Conservation (phyloP, 1,140 invertebrate species). For the Muscidifurax raptorellus region DNA sequence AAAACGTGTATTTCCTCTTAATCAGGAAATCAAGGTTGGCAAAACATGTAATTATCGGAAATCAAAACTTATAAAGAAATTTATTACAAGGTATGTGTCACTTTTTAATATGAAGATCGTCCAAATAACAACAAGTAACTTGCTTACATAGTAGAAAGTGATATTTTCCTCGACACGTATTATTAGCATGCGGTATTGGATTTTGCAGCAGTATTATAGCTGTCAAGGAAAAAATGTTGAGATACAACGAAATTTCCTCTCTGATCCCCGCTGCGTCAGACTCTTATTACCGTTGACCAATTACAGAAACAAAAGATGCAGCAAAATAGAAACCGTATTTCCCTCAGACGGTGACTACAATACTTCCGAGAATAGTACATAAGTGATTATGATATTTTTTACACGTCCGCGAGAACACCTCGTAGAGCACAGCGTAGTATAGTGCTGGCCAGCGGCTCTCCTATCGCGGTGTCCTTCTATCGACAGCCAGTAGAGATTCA, state of each 20-base stretch:
- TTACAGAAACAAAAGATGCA: slow-evolving; percentile 11
- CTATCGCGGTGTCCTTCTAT: neutral
- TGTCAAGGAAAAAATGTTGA: neutral
- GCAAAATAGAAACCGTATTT: neutral
- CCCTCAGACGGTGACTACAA: neutral
- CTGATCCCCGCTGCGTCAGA: neutral
- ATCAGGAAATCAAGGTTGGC: too few species aligned
- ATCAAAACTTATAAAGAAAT: too few species aligned
- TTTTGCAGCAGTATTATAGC: neutral
- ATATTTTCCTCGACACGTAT: neutral
- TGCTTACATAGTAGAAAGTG: neutral
- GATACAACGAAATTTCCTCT: neutral
- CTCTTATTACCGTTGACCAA: neutral
- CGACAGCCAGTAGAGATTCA: slow-evolving; percentile 20
- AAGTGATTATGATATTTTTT: neutral
- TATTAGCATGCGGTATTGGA: neutral
- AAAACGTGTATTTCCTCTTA: too few species aligned
- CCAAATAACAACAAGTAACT: neutral
- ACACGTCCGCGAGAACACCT: neutral
- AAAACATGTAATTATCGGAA: too few species aligned
- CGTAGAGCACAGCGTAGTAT: too few species aligned
- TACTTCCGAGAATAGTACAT: neutral
- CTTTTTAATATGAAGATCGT: neutral
- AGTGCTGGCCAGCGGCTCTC: neutral
- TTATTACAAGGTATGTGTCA: too few species aligned